Base-by-base conservation (phyloP, 2,888 invertebrate genomes). In the Caenorhabditis sp. region DNA sequence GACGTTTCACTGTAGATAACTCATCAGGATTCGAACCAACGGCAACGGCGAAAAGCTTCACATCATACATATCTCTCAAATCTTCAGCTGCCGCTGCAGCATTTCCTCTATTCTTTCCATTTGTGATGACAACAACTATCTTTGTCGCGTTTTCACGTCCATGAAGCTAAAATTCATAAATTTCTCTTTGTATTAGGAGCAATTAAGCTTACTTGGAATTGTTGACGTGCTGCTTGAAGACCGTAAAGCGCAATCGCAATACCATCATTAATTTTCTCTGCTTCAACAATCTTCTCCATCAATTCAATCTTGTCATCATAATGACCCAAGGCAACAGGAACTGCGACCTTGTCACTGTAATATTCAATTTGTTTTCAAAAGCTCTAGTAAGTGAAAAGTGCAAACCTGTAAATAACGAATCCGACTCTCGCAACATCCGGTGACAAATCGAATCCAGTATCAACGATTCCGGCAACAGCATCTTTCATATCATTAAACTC, bases 221-320 rank as follows among this genome's bases (percentile, higher is more conserved):
- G 86, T 65, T 87, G 83, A 27, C 83, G 67, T 8, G 86, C 86
- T 5, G 86, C 86, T 49, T 87, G 85, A 31, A 86, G 66, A 23
- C 84, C 86, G 17, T 86, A 86, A 8, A 85, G 75, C 7, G 85
- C 85, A 56, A 86, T 85, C 0, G 86, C 82, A 10, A 74, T 73
- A 20, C 82, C 82, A 59, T 82, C 80, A 50, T 78, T 79, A 26
- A 85, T 76, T 58, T 83, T 82, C 58, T 85, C 83, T 12, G 83
- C 70, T 4, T 84, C 82, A 8, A 67, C 68, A 20, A 86, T 87
- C 66, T 87, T 86, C 59, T 78, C 80, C 14, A 87, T 69, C 25
- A 86, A 68, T 66, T 86, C 87, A 56, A 85, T 80, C 63, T 87
- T 84, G 65, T 86, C 87, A 53, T 86, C 86, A 63, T 86, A 86